Conservation (phyloP, 30 jellyfish, hydroid and myxozoan species). For the Cassiopea andromeda region DNA sequence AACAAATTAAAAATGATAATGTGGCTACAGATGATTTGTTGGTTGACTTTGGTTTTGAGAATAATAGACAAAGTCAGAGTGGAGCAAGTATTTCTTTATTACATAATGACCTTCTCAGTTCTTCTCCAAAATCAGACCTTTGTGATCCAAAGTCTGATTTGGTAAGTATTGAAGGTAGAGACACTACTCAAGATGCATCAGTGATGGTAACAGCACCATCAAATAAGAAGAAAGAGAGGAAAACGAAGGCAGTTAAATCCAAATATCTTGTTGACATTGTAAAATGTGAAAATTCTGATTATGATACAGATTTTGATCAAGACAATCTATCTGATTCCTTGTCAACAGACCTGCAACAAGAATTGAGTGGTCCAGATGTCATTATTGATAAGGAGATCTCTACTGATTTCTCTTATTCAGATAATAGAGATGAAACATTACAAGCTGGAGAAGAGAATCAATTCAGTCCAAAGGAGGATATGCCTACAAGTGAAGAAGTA, state of each 20-base stretch:
- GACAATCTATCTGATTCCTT: neutral
- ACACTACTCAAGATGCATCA: neutral
- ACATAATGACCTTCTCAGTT: slow-evolving; percentile 53
- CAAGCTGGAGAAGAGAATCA: neutral
- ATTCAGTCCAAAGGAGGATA: neutral
- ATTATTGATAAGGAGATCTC: neutral
- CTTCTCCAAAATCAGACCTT: slow-evolving; percentile 32
- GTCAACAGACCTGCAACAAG: neutral
- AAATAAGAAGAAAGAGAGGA: neutral
- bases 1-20: neutral
- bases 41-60: slow-evolving; percentile 25
- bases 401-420: neutral
- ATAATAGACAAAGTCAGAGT: neutral
- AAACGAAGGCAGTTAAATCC: slow-evolving; percentile 18
- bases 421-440: neutral
- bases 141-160: slow-evolving; percentile 41
- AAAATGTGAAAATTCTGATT: slow-evolving; percentile 37
- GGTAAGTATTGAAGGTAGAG: neutral
- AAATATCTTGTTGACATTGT: slow-evolving; percentile 59
- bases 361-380: neutral
- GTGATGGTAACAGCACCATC: neutral
- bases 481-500: neutral
- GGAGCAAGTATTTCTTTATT: slow-evolving; percentile 13
- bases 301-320: neutral
- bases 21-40: slow-evolving; percentile 21